These are phyloP conservation scores for Brachirus orientalis DNA, from an alignment of 2,113 vertebrate species.

Conservation along the genomic window DNA sequence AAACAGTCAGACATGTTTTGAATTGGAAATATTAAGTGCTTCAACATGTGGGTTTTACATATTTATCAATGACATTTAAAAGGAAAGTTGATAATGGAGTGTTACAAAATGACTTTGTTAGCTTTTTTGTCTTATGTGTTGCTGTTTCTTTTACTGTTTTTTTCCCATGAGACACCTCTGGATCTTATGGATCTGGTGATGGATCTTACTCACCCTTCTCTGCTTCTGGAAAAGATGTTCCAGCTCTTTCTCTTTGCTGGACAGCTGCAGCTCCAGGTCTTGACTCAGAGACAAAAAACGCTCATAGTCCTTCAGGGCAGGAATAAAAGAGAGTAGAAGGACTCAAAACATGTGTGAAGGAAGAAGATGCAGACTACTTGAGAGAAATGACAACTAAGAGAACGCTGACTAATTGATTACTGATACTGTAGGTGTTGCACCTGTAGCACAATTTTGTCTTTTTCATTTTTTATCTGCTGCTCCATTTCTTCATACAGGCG, in stretches of 20 bases:
- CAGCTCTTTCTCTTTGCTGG: slow-evolving; percentile 88
- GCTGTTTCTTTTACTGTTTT: neutral
- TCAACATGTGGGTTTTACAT: too few species aligned
- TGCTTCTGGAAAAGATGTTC: slow-evolving; percentile 88
- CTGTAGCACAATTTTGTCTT: slow-evolving; percentile 89
- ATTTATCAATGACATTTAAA: too few species aligned
- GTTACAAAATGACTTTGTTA: too few species aligned
- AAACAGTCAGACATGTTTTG: too few species aligned
- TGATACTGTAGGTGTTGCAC: slow-evolving; percentile 63
- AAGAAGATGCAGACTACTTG: neutral
- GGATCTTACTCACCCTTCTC: slow-evolving; percentile 79
- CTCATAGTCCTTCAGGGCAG: slow-evolving; percentile 84
- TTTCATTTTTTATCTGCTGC: slow-evolving; percentile 92
- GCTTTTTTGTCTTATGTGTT: neutral
- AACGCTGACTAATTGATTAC: neutral
- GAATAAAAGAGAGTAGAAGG: neutral
- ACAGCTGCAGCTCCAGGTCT: slow-evolving; percentile 86
- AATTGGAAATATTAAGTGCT: too few species aligned
- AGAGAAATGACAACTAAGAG: neutral
- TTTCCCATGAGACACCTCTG: neutral
- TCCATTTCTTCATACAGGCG: slow-evolving; percentile 96
- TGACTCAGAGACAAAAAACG: slow-evolving; percentile 85
- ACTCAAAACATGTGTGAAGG: neutral
- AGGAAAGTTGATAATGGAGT: too few species aligned
- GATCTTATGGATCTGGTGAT: too few species aligned